These are phyloP conservation scores for Melieria omissa DNA, from an alignment of 2,888 invertebrate genomes.

Conservation along the genomic window DNA sequence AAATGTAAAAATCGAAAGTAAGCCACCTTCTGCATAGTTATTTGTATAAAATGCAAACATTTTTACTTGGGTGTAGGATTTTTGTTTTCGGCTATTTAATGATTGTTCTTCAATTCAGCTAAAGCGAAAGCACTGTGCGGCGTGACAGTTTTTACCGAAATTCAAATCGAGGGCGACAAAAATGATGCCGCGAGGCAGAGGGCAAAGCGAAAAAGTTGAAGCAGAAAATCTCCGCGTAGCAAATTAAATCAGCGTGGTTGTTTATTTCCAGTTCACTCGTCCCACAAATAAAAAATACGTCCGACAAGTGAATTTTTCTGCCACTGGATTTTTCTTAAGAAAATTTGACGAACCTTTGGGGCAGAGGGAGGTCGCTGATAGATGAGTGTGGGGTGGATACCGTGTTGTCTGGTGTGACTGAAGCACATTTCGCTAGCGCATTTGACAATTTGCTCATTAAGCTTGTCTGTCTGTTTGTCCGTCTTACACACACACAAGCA, in stretches of 20 bases:
- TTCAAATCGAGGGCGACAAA: conserved; percentile 64
- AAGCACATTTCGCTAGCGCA: conserved; percentile 31
- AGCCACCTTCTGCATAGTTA: too few relatives aligned
- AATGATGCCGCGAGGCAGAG: conserved; percentile 3
- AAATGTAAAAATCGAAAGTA: too few relatives aligned
- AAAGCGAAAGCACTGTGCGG: too few relatives aligned
- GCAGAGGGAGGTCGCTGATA: not conserved
- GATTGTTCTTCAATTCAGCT: too few relatives aligned
- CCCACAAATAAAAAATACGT: not conserved
- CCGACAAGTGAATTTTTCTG: not conserved
- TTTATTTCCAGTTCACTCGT: conserved; percentile 60
- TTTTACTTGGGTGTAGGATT: too few relatives aligned
- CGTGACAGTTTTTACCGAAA: conserved; percentile 42
- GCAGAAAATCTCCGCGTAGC: conserved; percentile 38
- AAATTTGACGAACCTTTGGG: not conserved
- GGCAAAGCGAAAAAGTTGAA: not conserved
- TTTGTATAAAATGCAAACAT: too few relatives aligned
- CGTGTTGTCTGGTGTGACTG: not conserved
- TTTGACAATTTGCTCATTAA: conserved; percentile 65
- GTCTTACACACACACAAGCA: conserved; percentile 8
- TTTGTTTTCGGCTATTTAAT: too few relatives aligned
- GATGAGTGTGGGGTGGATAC: not conserved
- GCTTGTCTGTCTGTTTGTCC: conserved; percentile 54
- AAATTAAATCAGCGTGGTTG: conserved; percentile 65
- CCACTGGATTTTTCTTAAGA: not conserved